phyloP scores from a whole-genome alignment of 2,797 vertebrate species.

The Melanotaenia boesemani region DNA sequence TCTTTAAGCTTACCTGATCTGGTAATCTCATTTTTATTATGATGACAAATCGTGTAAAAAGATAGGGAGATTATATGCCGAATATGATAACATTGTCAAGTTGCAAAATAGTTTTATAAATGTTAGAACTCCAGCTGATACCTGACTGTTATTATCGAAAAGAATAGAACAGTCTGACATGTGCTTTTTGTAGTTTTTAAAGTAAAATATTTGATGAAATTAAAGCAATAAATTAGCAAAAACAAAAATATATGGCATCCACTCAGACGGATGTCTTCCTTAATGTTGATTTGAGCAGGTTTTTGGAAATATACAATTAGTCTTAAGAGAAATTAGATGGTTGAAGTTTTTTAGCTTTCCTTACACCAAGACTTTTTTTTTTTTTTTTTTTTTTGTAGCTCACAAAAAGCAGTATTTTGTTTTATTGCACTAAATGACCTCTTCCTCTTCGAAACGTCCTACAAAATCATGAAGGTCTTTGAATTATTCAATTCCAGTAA shows the following conservation, averaged over 20 bases:
- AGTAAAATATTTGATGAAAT: background rate
- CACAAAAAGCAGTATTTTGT: conserved; percentile 19
- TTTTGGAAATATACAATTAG: background rate
- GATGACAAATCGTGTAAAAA: too few relatives aligned
- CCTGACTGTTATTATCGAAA: too few relatives aligned
- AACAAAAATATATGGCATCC: background rate
- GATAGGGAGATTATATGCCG: too few relatives aligned
- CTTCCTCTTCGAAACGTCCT: conserved; percentile 63
- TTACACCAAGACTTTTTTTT: background rate
- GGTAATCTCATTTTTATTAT: too few relatives aligned
- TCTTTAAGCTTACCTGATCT: too few relatives aligned
- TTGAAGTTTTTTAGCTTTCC: background rate
- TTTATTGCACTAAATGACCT: conserved; percentile 50
- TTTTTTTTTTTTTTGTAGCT: background rate
- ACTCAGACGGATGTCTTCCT: too few relatives aligned
- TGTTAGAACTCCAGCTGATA: too few relatives aligned
- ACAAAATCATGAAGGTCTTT: conserved; percentile 67
- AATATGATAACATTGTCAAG: too few relatives aligned
- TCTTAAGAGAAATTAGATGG: background rate
- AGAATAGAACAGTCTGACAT: too few relatives aligned
- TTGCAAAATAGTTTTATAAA: too few relatives aligned
- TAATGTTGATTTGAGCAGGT: background rate
- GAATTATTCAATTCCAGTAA: conserved; percentile 75
- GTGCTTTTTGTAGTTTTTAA: background rate
- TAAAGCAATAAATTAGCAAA: background rate